These are phyloP conservation scores for Platyrinchus mystaceus DNA, from an alignment of 2,797 vertebrate species.

Conservation along the genomic window DNA sequence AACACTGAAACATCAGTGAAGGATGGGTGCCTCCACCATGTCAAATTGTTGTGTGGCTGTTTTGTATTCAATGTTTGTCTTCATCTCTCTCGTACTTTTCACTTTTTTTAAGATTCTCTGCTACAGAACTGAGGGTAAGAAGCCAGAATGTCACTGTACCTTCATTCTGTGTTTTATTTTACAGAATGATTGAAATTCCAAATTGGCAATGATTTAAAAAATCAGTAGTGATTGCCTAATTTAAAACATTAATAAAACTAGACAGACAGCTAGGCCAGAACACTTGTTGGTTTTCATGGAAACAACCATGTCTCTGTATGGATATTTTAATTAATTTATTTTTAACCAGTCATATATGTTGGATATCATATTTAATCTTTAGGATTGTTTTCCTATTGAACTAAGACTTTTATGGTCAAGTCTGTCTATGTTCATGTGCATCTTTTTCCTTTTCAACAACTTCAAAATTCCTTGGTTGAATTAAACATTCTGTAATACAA, in stretches of 20 bases:
- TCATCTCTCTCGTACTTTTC: not conserved
- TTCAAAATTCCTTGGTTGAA: not conserved
- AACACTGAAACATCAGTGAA: not conserved
- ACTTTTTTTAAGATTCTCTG: not conserved
- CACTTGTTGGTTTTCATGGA: not conserved
- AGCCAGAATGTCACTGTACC: not conserved
- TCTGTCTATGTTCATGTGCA: not conserved
- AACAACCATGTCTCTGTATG: not conserved
- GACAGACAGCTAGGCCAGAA: not conserved
- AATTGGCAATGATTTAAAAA: not conserved
- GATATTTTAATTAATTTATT: not conserved
- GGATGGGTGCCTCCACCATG: not conserved
- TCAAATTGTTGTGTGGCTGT: not conserved
- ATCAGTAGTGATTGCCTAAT: not conserved
- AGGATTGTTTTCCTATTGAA: not conserved
- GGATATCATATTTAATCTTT: not conserved
- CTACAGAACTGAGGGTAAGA: not conserved
- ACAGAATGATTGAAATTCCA: not conserved
- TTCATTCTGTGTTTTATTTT: not conserved
- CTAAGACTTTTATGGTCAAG: not conserved
- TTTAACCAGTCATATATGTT: not conserved
- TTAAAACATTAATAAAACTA: not conserved
- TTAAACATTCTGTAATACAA: not conserved
- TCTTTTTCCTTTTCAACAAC: not conserved
- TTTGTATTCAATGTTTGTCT: not conserved